These are phyloP conservation scores for Marisa cornuarietis DNA, from an alignment of 1,140 invertebrate genomes.

Conservation along the genomic window DNA sequence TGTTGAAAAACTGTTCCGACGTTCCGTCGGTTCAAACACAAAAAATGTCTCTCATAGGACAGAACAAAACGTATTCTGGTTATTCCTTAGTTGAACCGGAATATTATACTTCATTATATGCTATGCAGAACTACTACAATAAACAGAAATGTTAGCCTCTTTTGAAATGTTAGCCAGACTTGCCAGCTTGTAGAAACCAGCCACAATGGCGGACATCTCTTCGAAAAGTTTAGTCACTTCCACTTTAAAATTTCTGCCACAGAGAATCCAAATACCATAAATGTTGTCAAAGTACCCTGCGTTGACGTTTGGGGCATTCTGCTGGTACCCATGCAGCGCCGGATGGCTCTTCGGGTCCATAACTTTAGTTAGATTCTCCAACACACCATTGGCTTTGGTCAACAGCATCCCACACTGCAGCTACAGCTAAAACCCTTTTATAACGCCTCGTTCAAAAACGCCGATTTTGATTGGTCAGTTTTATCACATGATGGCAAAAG, in stretches of 20 bases:
- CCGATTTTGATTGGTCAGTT: constrained; percentile 60
- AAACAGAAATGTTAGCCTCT: too few relatives aligned
- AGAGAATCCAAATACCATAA: constrained; percentile 41
- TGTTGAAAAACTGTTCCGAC: neutral
- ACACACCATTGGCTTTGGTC: constrained; percentile 50
- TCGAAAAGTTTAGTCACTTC: too few relatives aligned
- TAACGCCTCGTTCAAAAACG: constrained; percentile 48
- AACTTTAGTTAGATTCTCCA: constrained; percentile 58
- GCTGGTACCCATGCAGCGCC: constrained; percentile 64
- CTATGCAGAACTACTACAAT: too few relatives aligned
- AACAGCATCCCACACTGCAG: constrained; percentile 45
- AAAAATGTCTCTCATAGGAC: too few relatives aligned
- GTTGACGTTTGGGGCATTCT: constrained; percentile 56
- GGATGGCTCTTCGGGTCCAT: constrained; percentile 67
- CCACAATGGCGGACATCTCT: too few relatives aligned
- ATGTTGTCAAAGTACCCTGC: constrained; percentile 63
- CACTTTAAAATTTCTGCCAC: neutral
- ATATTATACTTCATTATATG: too few relatives aligned
- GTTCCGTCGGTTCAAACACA: too few relatives aligned
- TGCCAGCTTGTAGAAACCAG: too few relatives aligned
- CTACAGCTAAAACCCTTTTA: constrained; percentile 14
- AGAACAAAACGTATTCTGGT: too few relatives aligned
- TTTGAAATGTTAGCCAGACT: too few relatives aligned
- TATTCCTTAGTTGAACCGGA: too few relatives aligned
- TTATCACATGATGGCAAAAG: constrained; percentile 57